Conservation (phyloP, 2,113 vertebrate species). For the Nothocercus nigrocapillus region DNA sequence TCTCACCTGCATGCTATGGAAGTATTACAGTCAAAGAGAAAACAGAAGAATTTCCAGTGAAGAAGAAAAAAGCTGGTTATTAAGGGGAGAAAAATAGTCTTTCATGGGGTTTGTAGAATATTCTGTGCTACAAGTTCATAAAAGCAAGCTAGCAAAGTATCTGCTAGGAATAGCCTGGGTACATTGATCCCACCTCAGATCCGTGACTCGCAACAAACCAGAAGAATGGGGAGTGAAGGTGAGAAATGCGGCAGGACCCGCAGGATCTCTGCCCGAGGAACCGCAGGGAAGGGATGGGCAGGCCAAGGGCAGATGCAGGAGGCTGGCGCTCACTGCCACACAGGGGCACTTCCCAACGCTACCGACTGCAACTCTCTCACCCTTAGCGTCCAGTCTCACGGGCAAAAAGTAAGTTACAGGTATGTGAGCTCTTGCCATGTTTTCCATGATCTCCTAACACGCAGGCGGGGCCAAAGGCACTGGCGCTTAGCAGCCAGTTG, state of each 20-base stretch:
- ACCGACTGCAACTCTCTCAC: background rate
- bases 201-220: fast-evolving
- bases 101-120: background rate
- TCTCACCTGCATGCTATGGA: background rate
- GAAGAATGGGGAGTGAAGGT: fast-evolving
- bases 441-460: background rate
- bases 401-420: too few relatives aligned
- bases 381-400: background rate
- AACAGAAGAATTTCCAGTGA: background rate
- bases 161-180: background rate
- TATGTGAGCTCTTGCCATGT: background rate
- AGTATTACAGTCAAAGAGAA: background rate
- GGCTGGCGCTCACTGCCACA: too few relatives aligned
- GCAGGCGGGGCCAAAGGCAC: background rate
- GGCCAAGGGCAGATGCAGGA: fast-evolving
- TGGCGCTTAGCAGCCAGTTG: background rate
- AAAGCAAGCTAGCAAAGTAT: background rate
- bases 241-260: fast-evolving
- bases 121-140: background rate
- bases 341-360: background rate
- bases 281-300: fast-evolving
- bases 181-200: fast-evolving
- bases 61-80: background rate
- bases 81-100: background rate
- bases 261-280: background rate